Percentiles rank a stretch among this genome's conserved stretches.
These are phyloP conservation scores for Nycticryphes semicollaris DNA, from an alignment of 2,113 vertebrate genomes.

Conservation along the genomic window DNA sequence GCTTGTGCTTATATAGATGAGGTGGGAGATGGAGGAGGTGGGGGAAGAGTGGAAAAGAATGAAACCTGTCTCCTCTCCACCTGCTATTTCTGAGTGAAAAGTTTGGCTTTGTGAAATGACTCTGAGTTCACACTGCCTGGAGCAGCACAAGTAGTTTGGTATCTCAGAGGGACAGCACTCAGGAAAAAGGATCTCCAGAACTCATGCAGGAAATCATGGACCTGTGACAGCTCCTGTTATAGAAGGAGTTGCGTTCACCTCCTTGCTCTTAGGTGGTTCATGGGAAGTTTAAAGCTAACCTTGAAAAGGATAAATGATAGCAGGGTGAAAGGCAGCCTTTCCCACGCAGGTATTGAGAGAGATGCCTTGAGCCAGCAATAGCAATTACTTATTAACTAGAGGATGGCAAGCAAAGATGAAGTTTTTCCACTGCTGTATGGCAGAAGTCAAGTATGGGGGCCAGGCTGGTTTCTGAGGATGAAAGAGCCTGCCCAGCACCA, in stretches of 20 bases:
- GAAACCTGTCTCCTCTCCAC: background rate
- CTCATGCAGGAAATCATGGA: background rate
- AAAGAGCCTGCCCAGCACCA: background rate
- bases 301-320: background rate
- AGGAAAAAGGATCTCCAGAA: background rate
- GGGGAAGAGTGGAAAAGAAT: too few relatives aligned
- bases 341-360: rapidly evolving
- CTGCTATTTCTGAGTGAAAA: background rate
- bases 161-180: background rate
- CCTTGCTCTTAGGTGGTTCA: background rate
- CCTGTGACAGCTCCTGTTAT: background rate
- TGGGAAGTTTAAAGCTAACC: background rate
- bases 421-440: background rate
- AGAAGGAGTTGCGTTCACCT: background rate
- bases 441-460: background rate
- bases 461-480: background rate
- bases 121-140: background rate
- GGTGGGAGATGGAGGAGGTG: background rate
- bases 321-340: background rate
- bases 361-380: background rate
- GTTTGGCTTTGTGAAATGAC: background rate
- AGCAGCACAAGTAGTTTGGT: background rate
- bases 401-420: background rate
- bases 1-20: background rate
- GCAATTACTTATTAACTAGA: background rate